Evolutionary conservation across 2,113 vertebrate genomes (phyloP), one percentile per base, ranked within the genome.

Genomic region (Takifugu flavidus): DNA sequence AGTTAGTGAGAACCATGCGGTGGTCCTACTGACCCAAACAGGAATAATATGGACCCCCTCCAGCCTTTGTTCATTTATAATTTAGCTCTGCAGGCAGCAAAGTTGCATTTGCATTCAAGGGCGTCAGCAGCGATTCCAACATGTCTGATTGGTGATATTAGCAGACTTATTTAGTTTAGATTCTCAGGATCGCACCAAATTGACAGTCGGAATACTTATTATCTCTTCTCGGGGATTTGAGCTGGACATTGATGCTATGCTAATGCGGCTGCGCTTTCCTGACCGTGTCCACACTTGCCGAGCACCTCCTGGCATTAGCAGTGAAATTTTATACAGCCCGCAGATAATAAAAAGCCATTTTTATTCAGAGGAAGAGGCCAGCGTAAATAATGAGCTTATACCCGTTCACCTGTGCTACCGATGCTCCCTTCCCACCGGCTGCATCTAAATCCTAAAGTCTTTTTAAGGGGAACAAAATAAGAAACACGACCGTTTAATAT

Each of bases 191-290:
- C 70, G 63, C 59, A 14, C 49, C 75, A 61, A 68, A 76, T 56
- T 69, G 45, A 78, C 74, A 67, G 65, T 20, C 43, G 68, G 81
- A 86, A 82, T 83, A 80, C 76, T 79, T 82, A 88, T 86, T 50
- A 82, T 65, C 64, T 67, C 25, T 2, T 70, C 67, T 70, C 76
- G 61, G 71, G 57, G 54, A 67, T 77, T 53, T 62, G 54, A 63
- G 80, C 64, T 65, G 77, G 79, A 82, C 78, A 79, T 59, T 77
- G 75, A 86, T 86, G 79, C 78, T 84, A 86, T 87, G 85, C 69
- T 80, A 88, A 87, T 86, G 54, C 71, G 2, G 5, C 51, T 77
- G 70, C 72, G 78, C 74, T 78, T 46, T 14, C 59, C 59, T 2
- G 51, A 20, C 71, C 56, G 58, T 60, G 77, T 78, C 70, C 79